Percentiles rank a stretch among this genome's conserved stretches.
Conservation (phyloP, 23 tunicate species). For the Halocynthia roretzi region DNA sequence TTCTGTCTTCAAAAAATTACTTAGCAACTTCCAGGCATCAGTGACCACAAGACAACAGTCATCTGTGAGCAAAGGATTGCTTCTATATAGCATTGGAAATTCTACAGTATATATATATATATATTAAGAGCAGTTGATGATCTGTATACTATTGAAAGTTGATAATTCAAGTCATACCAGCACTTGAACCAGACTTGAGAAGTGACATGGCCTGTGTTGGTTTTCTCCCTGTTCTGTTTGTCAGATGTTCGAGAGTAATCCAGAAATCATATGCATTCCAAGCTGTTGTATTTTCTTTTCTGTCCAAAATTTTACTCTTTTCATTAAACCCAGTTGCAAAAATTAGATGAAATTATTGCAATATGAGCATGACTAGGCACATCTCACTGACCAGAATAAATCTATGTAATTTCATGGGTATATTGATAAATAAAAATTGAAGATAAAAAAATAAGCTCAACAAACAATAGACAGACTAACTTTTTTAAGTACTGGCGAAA, state of each 20-base stretch:
- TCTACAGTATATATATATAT: too few relatives aligned
- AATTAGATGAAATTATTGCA: too few relatives aligned
- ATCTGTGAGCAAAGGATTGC: not conserved
- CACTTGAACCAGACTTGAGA: not conserved
- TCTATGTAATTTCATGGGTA: too few relatives aligned
- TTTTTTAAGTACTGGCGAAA: constrained; percentile 45
- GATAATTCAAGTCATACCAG: not conserved
- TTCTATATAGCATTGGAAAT: too few relatives aligned
- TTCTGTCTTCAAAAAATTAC: constrained; percentile 14
- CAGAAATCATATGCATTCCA: constrained; percentile 57
- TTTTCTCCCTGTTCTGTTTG: constrained; percentile 10
- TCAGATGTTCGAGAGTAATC: constrained; percentile 46
- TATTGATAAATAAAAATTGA: not conserved
- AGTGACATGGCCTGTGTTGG: constrained; percentile 3
- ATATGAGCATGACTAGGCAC: too few relatives aligned
- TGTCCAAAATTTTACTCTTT: not conserved
- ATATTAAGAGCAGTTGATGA: not conserved
- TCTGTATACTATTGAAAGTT: not conserved
- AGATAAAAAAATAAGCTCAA: not conserved
- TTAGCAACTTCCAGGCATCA: constrained; percentile 24
- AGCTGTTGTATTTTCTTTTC: constrained; percentile 25
- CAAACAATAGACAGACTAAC: constrained; percentile 19
- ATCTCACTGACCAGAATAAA: too few relatives aligned
- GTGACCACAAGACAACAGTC: constrained; percentile 7
- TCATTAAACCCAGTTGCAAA: too few relatives aligned